phyloP scores from a whole-genome alignment of 1,140 invertebrate species.

The Drosophila trapezifrons region DNA sequence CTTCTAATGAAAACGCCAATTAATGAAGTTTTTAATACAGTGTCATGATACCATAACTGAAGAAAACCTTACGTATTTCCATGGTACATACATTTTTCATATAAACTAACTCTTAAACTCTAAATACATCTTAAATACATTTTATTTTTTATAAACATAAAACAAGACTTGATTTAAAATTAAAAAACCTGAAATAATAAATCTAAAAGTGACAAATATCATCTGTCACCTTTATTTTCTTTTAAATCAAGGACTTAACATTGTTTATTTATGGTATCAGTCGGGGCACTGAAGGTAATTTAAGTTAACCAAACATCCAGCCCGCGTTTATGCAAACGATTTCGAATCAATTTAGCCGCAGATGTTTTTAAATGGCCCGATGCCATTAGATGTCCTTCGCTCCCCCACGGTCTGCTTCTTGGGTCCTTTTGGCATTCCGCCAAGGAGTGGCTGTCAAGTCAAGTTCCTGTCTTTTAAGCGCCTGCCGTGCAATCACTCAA shows the following conservation, averaged over 20 bases:
- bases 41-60: rapidly evolving
- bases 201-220: background rate
- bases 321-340: constrained; percentile 51
- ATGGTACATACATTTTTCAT: background rate
- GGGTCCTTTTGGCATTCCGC: constrained; percentile 20
- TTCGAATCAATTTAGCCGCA: constrained; percentile 54
- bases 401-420: background rate
- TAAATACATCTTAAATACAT: background rate
- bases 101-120: background rate
- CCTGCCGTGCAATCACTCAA: constrained; percentile 70
- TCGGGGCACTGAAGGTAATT: constrained; percentile 25
- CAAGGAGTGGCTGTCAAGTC: constrained; percentile 40
- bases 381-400: constrained; percentile 29
- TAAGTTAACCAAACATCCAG: constrained; percentile 20
- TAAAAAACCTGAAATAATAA: background rate
- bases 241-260: constrained; percentile 8
- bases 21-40: too few species aligned
- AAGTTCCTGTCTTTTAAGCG: constrained; percentile 38
- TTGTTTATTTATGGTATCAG: constrained; percentile 24
- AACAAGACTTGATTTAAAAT: too few species aligned
- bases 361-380: constrained; percentile 50
- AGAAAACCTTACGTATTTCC: too few species aligned
- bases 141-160: background rate
- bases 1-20: too few species aligned
- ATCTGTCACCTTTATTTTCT: background rate